Conservation (phyloP, 1,140 invertebrate species). For the Drosophila ananassae region DNA sequence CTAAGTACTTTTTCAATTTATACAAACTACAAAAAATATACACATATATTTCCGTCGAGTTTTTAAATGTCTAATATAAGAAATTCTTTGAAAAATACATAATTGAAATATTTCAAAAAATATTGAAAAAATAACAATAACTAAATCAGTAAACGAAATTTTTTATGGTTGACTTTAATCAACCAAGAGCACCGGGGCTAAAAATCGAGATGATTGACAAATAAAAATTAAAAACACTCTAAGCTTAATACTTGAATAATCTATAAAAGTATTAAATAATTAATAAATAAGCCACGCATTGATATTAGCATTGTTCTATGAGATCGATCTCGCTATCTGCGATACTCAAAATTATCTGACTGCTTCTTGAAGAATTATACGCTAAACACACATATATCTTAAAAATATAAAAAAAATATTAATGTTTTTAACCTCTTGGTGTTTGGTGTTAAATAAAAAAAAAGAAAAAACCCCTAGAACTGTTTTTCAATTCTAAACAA, state of each 20-base stretch:
- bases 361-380: constrained; percentile 19
- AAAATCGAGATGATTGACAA: constrained; percentile 36
- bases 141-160: background rate
- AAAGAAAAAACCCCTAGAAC: background rate
- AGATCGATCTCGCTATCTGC: constrained; percentile 26
- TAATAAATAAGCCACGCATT: no score
- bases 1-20: constrained; percentile 4
- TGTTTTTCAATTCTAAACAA: background rate
- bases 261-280: background rate
- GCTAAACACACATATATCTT: constrained; percentile 1
- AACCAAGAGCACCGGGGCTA: constrained; percentile 30
- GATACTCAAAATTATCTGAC: constrained; percentile 21
- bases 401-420: constrained; percentile 19
- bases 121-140: no score
- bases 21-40: background rate
- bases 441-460: constrained; percentile 50
- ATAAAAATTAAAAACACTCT: constrained; percentile 10
- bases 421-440: constrained; percentile 50
- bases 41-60: constrained; percentile 27
- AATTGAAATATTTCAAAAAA: background rate
- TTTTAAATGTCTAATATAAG: constrained; percentile 32
- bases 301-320: constrained; percentile 16
- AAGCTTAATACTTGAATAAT: background rate
- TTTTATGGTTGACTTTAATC: background rate
- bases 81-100: background rate